phyloP scores from a whole-genome alignment of 1,140 invertebrate species.

The Dendroctonus valens region DNA sequence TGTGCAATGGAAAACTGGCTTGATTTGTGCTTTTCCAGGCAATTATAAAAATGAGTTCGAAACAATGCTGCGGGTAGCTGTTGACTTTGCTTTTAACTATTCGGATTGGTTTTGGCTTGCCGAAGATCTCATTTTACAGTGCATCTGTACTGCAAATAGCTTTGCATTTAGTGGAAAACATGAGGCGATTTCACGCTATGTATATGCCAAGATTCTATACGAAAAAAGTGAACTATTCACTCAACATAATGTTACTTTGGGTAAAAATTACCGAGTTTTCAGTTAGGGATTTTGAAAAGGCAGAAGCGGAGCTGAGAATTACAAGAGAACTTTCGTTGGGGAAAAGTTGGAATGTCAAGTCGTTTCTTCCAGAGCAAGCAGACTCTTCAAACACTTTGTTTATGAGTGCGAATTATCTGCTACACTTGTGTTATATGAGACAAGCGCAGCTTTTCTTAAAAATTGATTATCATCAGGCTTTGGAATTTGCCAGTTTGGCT shows the following conservation, averaged over 20 bases:
- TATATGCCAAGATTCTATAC: constrained; percentile 57
- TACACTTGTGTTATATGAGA: constrained; percentile 52
- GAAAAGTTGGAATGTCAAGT: constrained; percentile 48
- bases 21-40: constrained; percentile 43
- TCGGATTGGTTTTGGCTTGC: constrained; percentile 61
- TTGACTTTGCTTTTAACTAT: constrained; percentile 52
- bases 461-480: constrained; percentile 50
- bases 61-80: constrained; percentile 51
- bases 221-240: constrained; percentile 51
- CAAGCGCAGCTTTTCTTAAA: constrained; percentile 45
- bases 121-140: constrained; percentile 55
- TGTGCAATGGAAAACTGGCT: constrained; percentile 4
- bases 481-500: constrained; percentile 53
- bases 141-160: constrained; percentile 50
- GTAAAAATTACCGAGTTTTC: background rate
- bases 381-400: constrained; percentile 49
- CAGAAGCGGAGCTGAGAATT: constrained; percentile 43
- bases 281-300: constrained; percentile 46
- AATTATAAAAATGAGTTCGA: constrained; percentile 50
- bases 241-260: background rate
- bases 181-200: constrained; percentile 54
- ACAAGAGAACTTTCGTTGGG: constrained; percentile 42
- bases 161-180: constrained; percentile 52
- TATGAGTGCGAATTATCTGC: constrained; percentile 51
- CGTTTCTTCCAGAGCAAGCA: constrained; percentile 25